phyloP scores from a whole-genome alignment of 2,797 vertebrate genomes.

The Labeo calbasu region DNA sequence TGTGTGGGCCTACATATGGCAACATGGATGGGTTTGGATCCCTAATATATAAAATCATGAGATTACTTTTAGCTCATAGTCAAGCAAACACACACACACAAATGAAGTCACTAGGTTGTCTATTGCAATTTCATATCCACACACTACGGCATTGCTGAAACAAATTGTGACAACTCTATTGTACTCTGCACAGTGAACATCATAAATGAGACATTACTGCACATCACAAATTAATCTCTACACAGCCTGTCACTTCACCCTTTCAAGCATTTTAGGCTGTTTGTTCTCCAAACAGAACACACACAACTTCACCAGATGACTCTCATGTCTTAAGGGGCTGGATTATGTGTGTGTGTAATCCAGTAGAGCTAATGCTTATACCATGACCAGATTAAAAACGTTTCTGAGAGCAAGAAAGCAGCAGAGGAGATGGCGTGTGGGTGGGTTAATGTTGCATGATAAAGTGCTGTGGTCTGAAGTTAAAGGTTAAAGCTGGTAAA shows the following conservation, averaged over 20 bases:
- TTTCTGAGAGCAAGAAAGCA: not conserved
- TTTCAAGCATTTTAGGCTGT: conserved; percentile 1
- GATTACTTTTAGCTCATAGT: not conserved
- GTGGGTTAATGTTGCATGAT: conserved; percentile 28
- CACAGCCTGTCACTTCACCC: not conserved
- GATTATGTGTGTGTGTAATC: not conserved
- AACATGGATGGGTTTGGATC: not conserved
- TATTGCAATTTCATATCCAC: not conserved
- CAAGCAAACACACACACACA: not conserved
- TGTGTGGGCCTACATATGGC: not conserved
- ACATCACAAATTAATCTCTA: conserved; percentile 6
- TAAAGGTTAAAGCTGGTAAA: conserved; percentile 36
- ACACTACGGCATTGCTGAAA: not conserved
- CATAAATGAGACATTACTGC: not conserved
- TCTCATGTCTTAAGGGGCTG: not conserved
- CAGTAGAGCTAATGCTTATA: conserved; percentile 17
- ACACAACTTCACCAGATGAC: not conserved
- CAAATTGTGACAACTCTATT: not conserved
- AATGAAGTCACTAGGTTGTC: not conserved
- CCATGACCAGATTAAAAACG: not conserved
- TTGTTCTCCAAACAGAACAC: not conserved
- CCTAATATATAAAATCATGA: not conserved
- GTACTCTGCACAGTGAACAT: not conserved
- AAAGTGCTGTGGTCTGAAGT: conserved; percentile 35
- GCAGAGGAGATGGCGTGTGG: not conserved